Evolutionary conservation across 37 sponge, comb jelly and placozoan species (phyloP).

Genomic region (Hormiphora californensis): DNA sequence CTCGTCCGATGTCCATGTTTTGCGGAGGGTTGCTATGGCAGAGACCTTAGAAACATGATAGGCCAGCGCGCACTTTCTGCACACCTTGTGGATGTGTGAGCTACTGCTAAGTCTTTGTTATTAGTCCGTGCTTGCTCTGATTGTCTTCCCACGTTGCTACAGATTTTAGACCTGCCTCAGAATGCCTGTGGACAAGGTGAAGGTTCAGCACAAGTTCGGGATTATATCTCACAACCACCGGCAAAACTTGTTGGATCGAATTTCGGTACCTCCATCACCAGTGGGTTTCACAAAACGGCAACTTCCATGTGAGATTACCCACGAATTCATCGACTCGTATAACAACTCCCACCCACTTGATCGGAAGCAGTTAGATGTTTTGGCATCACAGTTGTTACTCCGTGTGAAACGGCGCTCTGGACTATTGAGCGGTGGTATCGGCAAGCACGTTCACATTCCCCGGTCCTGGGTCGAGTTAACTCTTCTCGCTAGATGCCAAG

Average conservation of each 20-base stretch:
- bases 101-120: too few species aligned
- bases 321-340: constrained; percentile 25
- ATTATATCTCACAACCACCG: constrained; percentile 50
- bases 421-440: not conserved
- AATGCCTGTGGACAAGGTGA: constrained; percentile 50
- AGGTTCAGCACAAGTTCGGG: constrained; percentile 38
- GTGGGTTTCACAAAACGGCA: not conserved
- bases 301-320: constrained; percentile 37
- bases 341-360: not conserved
- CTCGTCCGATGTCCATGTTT: too few species aligned
- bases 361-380: not conserved
- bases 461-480: constrained; percentile 38
- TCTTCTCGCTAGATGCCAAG: constrained; percentile 42
- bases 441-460: constrained; percentile 44
- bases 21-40: too few species aligned
- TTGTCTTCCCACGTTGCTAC: too few species aligned
- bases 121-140: too few species aligned
- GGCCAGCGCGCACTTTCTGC: too few species aligned
- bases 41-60: too few species aligned
- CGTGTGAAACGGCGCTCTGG: constrained; percentile 26
- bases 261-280: constrained; percentile 22
- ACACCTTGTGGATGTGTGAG: too few species aligned
- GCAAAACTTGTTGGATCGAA: constrained; percentile 26
- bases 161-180: too few species aligned
- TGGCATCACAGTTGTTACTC: constrained; percentile 26